Evolutionary conservation across 2,888 invertebrate species (phyloP).

Genomic region (Latrodectus elegans): DNA sequence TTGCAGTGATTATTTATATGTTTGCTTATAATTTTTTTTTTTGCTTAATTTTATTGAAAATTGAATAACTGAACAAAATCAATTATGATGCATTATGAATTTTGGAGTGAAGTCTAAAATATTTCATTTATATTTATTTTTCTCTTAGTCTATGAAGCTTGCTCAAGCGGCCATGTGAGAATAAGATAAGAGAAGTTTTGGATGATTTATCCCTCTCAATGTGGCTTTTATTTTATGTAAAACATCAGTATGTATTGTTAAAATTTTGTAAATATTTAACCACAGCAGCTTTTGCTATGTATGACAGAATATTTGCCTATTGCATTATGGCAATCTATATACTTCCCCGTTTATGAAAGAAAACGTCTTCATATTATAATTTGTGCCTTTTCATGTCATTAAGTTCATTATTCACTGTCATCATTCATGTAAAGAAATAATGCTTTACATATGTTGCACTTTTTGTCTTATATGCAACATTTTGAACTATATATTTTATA

Average conservation of each 20-base stretch:
- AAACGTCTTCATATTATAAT: slow-evolving; percentile 11
- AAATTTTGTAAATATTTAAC: slow-evolving; percentile 31
- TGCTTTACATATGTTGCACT: background rate
- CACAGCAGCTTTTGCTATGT: background rate
- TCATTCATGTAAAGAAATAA: background rate
- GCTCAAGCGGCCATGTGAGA: slow-evolving; percentile 68
- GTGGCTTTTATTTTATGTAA: background rate
- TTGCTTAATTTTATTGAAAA: no score
- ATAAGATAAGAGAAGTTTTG: no score
- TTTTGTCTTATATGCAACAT: background rate
- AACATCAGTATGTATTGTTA: background rate
- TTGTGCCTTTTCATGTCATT: slow-evolving; percentile 50
- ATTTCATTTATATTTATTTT: background rate
- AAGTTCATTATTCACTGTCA: background rate
- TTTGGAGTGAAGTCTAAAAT: no score
- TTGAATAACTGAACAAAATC: no score
- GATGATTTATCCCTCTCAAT: no score
- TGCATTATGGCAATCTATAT: slow-evolving; percentile 17
- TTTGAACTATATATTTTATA: background rate
- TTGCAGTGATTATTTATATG: no score
- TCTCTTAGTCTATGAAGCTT: slow-evolving; percentile 63
- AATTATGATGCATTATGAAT: no score
- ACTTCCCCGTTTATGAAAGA: slow-evolving; percentile 9
- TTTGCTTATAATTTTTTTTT: no score
- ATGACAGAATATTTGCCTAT: background rate